phyloP scores from a whole-genome alignment of 2,797 vertebrate genomes.

The Ammospiza maritima region DNA sequence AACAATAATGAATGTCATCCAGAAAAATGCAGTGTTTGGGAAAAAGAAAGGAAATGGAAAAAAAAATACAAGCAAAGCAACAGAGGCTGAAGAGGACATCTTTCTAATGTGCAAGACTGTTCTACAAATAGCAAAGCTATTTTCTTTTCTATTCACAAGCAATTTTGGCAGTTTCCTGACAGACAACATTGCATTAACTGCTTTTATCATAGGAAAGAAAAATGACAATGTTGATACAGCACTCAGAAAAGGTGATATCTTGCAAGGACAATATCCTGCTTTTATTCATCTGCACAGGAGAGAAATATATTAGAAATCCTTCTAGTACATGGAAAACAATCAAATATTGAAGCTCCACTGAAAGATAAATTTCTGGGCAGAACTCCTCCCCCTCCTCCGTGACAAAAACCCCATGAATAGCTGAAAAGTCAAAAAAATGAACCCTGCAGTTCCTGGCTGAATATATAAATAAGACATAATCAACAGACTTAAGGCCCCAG shows the following conservation, averaged over 20 bases:
- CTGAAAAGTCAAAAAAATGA: neutral
- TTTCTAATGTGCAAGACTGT: neutral
- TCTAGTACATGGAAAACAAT: neutral
- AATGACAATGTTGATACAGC: neutral
- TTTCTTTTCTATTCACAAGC: neutral
- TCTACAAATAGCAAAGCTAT: neutral
- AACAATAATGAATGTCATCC: neutral
- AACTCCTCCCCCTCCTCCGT: neutral
- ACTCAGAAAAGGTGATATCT: neutral
- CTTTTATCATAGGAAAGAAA: neutral
- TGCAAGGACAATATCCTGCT: conserved; percentile 11
- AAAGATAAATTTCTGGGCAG: neutral
- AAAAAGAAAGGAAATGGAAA: neutral
- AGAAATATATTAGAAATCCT: neutral
- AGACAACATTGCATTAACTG: neutral
- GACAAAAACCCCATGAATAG: neutral
- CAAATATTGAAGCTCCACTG: neutral
- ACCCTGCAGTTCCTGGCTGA: neutral
- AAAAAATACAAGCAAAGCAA: neutral
- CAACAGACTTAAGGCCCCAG: neutral
- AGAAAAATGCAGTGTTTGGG: neutral
- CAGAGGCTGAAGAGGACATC: neutral
- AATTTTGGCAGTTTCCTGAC: neutral
- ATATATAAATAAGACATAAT: neutral
- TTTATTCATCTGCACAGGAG: neutral